phyloP scores from a whole-genome alignment of 2,113 vertebrate genomes.

The Ptyas mucosa region DNA sequence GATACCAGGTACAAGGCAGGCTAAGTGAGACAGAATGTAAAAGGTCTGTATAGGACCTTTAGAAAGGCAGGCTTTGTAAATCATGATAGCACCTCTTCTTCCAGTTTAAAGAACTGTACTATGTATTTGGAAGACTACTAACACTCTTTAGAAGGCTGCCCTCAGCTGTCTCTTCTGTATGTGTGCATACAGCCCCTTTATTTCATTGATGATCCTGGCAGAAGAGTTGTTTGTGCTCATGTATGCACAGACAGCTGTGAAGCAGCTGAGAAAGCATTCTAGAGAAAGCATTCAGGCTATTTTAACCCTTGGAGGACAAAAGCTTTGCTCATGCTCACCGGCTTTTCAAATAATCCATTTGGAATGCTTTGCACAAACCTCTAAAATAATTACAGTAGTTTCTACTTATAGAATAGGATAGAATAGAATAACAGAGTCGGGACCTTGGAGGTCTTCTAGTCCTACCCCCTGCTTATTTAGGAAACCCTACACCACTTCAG shows the following conservation, averaged over 20 bases:
- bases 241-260: background rate
- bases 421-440: no score
- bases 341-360: background rate
- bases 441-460: no score
- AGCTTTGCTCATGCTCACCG: background rate
- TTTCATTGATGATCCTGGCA: background rate
- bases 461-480: no score
- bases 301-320: background rate
- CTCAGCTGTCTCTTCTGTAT: background rate
- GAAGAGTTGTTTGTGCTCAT: background rate
- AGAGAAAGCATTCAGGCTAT: background rate
- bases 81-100: background rate
- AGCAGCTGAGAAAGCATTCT: background rate
- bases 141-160: background rate
- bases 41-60: background rate
- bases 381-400: background rate
- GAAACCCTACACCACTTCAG: no score
- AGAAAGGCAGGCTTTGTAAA: background rate
- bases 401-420: background rate
- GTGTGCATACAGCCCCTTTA: background rate
- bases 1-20: background rate
- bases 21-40: background rate
- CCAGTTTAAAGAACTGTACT: background rate
- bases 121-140: background rate
- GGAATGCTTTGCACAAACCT: background rate